Evolutionary conservation across 2,113 vertebrate species (phyloP).

Genomic region (Illadopsis cleaveri): DNA sequence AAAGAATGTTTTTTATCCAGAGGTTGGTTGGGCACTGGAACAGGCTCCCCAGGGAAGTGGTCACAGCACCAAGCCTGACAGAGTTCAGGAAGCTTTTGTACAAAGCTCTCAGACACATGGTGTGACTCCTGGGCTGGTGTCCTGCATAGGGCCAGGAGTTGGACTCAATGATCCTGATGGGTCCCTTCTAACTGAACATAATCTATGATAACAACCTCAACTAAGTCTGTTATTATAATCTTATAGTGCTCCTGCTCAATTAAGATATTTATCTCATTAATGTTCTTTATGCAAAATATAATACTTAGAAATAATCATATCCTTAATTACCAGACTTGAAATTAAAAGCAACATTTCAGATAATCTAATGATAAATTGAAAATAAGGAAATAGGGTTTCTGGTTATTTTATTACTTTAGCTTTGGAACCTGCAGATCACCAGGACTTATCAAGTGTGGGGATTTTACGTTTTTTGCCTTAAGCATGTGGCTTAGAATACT

Average conservation of each 20-base stretch:
- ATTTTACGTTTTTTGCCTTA: background rate
- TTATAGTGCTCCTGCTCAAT: background rate
- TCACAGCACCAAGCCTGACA: background rate
- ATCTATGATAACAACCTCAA: background rate
- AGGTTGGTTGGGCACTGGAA: background rate
- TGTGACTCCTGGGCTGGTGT: background rate
- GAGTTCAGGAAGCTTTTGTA: background rate
- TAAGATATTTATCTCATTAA: background rate
- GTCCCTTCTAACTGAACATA: background rate
- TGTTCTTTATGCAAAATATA: background rate
- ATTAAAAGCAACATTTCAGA: background rate
- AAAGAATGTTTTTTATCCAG: background rate
- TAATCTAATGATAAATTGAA: background rate
- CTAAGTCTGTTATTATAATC: background rate
- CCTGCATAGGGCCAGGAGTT: background rate
- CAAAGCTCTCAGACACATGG: background rate
- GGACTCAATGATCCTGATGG: background rate
- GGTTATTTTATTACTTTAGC: background rate
- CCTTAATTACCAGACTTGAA: background rate
- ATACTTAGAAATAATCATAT: background rate
- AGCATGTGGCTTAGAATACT: background rate
- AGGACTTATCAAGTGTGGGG: rapidly evolving
- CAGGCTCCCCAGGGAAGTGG: background rate
- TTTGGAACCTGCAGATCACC: background rate
- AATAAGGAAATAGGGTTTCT: background rate